These are phyloP conservation scores for Drosophila carrolli DNA, from an alignment of 1,140 invertebrate species.

Conservation along the genomic window DNA sequence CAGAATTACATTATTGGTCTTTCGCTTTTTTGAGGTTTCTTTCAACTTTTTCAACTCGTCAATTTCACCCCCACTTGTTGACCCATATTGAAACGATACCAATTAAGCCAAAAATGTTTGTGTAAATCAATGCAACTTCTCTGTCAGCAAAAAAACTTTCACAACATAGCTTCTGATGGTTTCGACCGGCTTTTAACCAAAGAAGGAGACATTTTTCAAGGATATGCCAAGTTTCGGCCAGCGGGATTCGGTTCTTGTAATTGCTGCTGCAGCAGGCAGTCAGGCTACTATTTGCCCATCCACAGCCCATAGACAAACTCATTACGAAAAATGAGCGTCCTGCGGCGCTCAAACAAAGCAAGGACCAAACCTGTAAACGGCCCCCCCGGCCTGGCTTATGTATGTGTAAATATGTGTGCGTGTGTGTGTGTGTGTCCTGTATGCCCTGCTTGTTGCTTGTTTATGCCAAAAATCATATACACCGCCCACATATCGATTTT, in stretches of 20 bases:
- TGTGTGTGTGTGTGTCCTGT: conserved; percentile 5
- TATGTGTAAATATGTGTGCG: conserved; percentile 21
- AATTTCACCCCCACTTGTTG: not conserved
- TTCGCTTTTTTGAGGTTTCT: not conserved
- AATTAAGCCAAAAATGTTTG: not conserved
- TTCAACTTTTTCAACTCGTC: not conserved
- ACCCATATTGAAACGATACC: not conserved
- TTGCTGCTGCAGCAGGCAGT: conserved; percentile 10
- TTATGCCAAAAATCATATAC: conserved; percentile 77
- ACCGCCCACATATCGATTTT: conserved; percentile 77
- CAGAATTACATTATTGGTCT: too few species aligned
- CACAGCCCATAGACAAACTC: conserved; percentile 69
- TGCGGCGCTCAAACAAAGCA: conserved; percentile 81
- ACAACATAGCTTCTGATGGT: not conserved
- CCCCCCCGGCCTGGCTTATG: conserved; percentile 36
- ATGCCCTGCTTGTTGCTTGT: conserved; percentile 53
- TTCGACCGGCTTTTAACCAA: not conserved
- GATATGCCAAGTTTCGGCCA: conserved; percentile 13
- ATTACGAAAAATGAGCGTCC: conserved; percentile 82
- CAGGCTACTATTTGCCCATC: conserved; percentile 27
- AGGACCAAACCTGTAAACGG: conserved; percentile 51
- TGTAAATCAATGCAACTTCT: not conserved
- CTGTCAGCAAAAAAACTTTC: not conserved
- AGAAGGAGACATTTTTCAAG: conserved; percentile 7
- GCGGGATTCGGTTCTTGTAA: conserved; percentile 2